Evolutionary conservation across 2,113 vertebrate genomes (phyloP).

Genomic region (Cacatua alba): DNA sequence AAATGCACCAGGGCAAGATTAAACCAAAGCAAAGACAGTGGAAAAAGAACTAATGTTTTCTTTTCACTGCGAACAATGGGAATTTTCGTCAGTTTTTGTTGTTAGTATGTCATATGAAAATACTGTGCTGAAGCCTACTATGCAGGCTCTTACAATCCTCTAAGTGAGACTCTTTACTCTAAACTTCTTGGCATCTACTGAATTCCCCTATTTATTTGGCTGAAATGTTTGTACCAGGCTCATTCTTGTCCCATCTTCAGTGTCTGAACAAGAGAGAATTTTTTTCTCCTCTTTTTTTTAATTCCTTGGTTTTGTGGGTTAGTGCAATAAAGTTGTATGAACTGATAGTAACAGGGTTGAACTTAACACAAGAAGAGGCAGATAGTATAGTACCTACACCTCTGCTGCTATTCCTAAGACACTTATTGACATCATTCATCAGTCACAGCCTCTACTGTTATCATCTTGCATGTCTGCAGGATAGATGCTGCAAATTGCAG

Average conservation of each 20-base stretch:
- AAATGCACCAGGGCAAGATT: slow-evolving; percentile 14
- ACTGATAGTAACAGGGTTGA: background rate
- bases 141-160: background rate
- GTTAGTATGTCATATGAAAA: background rate
- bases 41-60: background rate
- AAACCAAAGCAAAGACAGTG: background rate
- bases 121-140: background rate
- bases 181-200: background rate
- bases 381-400: background rate
- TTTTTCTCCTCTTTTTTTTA: background rate
- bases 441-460: background rate
- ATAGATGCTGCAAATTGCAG: background rate
- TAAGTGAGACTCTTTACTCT: background rate
- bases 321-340: background rate
- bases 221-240: background rate
- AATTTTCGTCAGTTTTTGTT: slow-evolving; percentile 9
- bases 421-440: background rate
- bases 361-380: background rate
- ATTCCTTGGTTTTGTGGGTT: background rate
- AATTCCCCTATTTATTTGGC: background rate
- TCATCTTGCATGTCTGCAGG: background rate
- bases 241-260: background rate
- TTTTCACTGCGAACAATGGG: slow-evolving; percentile 22
- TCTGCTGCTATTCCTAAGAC: background rate
- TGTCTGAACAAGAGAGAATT: background rate